Evolutionary conservation across 53 echinoderm and acorn worm species (phyloP).

Genomic region (Holothuria leucospilota): DNA sequence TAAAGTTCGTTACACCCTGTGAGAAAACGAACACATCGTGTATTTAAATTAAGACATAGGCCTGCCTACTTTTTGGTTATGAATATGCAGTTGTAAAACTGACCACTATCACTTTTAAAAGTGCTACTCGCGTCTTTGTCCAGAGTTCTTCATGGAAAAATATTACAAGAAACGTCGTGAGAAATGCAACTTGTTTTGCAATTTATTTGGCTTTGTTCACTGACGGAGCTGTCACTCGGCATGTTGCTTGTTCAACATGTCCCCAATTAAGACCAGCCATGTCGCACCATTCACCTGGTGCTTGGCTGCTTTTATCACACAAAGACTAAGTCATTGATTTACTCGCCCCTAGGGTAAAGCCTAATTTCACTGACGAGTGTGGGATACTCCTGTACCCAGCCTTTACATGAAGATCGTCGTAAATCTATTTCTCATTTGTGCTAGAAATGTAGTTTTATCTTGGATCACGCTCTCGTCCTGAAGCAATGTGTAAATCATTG

Average conservation of each 20-base stretch:
- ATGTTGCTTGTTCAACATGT: slow-evolving; percentile 7
- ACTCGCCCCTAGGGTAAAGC: not conserved
- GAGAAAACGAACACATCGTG: too few relatives aligned
- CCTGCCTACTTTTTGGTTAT: too few relatives aligned
- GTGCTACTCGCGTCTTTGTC: too few relatives aligned
- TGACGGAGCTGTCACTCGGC: too few relatives aligned
- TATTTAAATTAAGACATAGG: too few relatives aligned
- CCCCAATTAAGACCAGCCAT: slow-evolving; percentile 6
- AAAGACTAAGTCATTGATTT: slow-evolving; percentile 1
- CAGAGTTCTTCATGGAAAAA: too few relatives aligned
- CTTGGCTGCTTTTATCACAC: slow-evolving; percentile 11
- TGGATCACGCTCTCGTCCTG: not conserved
- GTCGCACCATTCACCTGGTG: slow-evolving; percentile 33
- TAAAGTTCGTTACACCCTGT: too few relatives aligned
- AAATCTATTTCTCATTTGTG: slow-evolving; percentile 46
- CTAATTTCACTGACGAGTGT: slow-evolving; percentile 18
- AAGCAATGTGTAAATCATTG: slow-evolving; percentile 41
- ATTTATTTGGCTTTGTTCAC: too few relatives aligned
- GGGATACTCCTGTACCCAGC: slow-evolving; percentile 11
- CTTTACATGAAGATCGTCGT: slow-evolving; percentile 14
- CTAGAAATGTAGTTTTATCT: slow-evolving; percentile 26
- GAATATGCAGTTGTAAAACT: too few relatives aligned
- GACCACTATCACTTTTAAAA: too few relatives aligned
- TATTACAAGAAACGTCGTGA: too few relatives aligned
- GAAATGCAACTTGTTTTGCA: too few relatives aligned